These are phyloP conservation scores for Ageneiosus marmoratus DNA, from an alignment of 2,113 vertebrate genomes.

Conservation along the genomic window DNA sequence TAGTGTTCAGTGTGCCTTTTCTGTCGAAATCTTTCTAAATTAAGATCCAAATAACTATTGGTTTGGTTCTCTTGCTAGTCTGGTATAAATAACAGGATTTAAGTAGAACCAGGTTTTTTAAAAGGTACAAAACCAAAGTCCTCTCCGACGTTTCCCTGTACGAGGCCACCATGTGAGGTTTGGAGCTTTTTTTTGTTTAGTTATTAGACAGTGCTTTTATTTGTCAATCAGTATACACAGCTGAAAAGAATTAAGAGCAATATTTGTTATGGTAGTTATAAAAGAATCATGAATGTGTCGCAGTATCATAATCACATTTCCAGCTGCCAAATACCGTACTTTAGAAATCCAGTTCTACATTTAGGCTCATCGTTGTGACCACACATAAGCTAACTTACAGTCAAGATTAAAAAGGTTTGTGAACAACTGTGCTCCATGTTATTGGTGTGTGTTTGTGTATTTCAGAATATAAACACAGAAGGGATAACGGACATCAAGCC, in stretches of 20 bases:
- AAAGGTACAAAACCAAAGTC: constrained; percentile 91
- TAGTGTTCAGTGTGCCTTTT: constrained; percentile 89
- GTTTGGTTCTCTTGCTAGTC: constrained; percentile 59
- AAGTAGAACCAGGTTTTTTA: constrained; percentile 72
- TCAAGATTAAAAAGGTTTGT: constrained; percentile 79
- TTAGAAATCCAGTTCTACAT: constrained; percentile 73
- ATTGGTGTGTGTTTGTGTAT: neutral
- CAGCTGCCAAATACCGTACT: constrained; percentile 65
- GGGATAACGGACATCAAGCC: no score
- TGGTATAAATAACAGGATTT: constrained; percentile 65
- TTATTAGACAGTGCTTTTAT: constrained; percentile 62
- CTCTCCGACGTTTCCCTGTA: constrained; percentile 79
- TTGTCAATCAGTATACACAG: constrained; percentile 75
- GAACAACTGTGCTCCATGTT: constrained; percentile 54
- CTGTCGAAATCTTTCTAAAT: constrained; percentile 63
- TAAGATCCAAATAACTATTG: constrained; percentile 55
- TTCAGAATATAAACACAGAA: neutral
- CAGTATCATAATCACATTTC: constrained; percentile 72
- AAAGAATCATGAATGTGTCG: constrained; percentile 73
- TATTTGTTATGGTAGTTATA: constrained; percentile 79
- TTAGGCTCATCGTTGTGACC: constrained; percentile 76
- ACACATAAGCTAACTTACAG: constrained; percentile 83
- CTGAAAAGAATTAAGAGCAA: constrained; percentile 93
- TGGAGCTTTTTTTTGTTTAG: constrained; percentile 67
- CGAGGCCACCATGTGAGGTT: constrained; percentile 86